Evolutionary conservation across 2,888 invertebrate species (phyloP), one percentile per base, ranked within the genome.

Genomic region (Zaprionus bogoriensis): DNA sequence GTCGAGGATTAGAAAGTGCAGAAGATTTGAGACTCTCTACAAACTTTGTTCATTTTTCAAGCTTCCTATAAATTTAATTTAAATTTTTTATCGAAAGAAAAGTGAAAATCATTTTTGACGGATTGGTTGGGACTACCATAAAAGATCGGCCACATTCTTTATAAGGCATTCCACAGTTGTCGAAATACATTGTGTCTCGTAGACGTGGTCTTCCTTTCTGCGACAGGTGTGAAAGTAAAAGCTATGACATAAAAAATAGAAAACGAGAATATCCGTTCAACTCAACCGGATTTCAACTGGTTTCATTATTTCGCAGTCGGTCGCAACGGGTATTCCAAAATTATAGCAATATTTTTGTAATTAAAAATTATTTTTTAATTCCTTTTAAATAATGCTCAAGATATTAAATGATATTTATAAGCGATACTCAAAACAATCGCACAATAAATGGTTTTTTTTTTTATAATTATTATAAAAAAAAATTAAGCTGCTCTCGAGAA

Each of bases 141-240:
- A 38, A 53, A 32, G 55, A 22, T 28, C 30, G 30, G 9, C 41
- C 32, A 42, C 23, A 23, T 32, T 14, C 38, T 38, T 7, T 10
- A 71, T 51, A 67, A 58, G 62, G 68, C 54, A 63, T 54, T 25
- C 38, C 46, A 32, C 23, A 28, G 45, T 20, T 25, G 12, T 10
- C 14, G 10, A 54, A 57, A 50, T 7, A 39, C 19, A n/a, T 39
- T 39, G n/a, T 19, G 17, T 38, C 22, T 22, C 3, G 20, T 22
- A 32, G 32, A 32, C 32, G 32, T 36, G 32, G 32, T 36, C 32
- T 36, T 36, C 7, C 17, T 32, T 48, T 45, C 23, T 45, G 25
- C 1, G 30, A 27, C 39, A 30, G 9, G 4, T 38, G 52, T 25
- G 68, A 71, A 72, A 72, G 74, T 63, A 63, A 44, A 25, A 44